Percentiles rank a stretch among this genome's conserved stretches.
phyloP scores from a whole-genome alignment of 2,888 invertebrate species.

The Mactromeris polynyma region DNA sequence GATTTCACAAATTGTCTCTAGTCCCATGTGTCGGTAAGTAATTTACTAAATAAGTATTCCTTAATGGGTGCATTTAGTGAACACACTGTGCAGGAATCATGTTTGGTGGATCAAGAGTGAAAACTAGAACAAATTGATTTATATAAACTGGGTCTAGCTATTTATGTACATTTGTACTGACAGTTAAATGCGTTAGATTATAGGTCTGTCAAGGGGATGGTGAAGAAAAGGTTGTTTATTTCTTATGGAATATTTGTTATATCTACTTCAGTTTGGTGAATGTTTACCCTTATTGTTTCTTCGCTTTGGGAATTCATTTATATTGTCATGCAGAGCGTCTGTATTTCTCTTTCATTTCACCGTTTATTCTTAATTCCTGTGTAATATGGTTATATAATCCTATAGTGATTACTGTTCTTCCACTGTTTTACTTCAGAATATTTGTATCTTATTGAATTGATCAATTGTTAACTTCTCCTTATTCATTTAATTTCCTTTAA shows the following conservation, averaged over 20 bases:
- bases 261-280: too few species aligned
- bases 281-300: too few species aligned
- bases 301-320: too few species aligned
- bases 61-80: slow-evolving; percentile 8
- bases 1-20: not conserved
- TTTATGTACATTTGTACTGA: slow-evolving; percentile 5
- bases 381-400: not conserved
- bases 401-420: not conserved
- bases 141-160: not conserved
- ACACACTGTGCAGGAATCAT: not conserved
- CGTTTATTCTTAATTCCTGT: too few species aligned
- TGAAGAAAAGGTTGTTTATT: too few species aligned
- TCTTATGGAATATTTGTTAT: too few species aligned
- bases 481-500: not conserved
- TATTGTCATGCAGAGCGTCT: too few species aligned
- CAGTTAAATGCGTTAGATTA: not conserved
- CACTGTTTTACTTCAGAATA: not conserved
- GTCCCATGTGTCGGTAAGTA: slow-evolving; percentile 2
- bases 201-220: not conserved
- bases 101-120: not conserved
- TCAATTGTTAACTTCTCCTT: not conserved
- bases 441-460: not conserved
- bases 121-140: not conserved
- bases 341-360: too few species aligned
- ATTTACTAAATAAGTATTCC: slow-evolving; percentile 3